These are phyloP conservation scores for Nesogale talazaci DNA, from an alignment of 2,113 vertebrate species.

Conservation along the genomic window DNA sequence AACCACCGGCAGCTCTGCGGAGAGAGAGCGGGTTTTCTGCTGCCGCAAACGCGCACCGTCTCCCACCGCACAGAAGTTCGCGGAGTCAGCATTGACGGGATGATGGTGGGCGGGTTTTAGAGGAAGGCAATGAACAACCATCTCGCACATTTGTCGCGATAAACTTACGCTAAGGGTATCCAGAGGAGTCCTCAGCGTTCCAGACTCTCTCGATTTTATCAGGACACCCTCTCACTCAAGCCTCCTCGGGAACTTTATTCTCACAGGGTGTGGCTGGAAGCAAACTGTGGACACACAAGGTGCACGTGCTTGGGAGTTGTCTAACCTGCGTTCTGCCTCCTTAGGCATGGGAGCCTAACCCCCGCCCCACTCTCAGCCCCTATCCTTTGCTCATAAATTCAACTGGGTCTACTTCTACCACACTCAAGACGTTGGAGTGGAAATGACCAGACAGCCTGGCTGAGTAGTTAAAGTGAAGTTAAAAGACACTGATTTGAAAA, in stretches of 20 bases:
- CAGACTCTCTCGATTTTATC: neutral
- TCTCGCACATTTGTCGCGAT: no score
- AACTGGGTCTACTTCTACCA: neutral
- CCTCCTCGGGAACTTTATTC: neutral
- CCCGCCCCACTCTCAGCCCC: neutral
- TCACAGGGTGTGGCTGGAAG: neutral
- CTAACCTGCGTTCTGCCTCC: neutral
- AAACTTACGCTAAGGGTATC: no score
- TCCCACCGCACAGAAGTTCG: no score
- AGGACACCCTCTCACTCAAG: neutral
- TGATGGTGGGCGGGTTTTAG: no score
- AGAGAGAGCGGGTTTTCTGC: no score
- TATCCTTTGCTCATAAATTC: neutral
- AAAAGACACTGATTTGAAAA: constrained; percentile 4
- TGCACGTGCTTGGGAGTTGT: neutral
- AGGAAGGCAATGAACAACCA: no score
- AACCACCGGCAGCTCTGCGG: no score
- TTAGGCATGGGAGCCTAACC: no score
- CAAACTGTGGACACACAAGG: neutral
- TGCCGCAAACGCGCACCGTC: no score
- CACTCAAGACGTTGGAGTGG: neutral
- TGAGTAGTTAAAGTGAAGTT: neutral
- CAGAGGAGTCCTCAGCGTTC: neutral
- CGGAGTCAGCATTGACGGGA: no score
- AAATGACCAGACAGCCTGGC: neutral